Percentiles rank a stretch among this genome's conserved stretches.
These are phyloP conservation scores for Artemia sinica DNA, from an alignment of 2,888 invertebrate species.

Conservation along the genomic window DNA sequence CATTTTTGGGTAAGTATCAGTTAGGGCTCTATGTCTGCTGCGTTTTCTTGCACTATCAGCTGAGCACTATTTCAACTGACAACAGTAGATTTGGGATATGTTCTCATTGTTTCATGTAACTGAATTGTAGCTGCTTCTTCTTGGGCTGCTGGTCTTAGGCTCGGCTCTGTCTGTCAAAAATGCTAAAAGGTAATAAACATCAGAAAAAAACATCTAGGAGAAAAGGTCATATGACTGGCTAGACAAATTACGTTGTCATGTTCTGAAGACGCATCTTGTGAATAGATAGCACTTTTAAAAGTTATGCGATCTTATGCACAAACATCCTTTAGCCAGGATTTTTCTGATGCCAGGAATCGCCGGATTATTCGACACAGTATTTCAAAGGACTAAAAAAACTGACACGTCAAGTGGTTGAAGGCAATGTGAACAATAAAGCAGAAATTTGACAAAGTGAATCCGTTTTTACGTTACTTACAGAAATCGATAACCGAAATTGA, in stretches of 20 bases:
- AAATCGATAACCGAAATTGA: slow-evolving; percentile 26
- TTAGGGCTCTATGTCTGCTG: too few species aligned
- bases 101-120: too few species aligned
- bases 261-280: slow-evolving; percentile 24
- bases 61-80: too few species aligned
- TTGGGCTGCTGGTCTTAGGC: slow-evolving; percentile 2
- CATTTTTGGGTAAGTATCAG: too few species aligned
- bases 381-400: too few species aligned
- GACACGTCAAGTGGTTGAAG: too few species aligned
- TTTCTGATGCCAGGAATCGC: slow-evolving; percentile 28
- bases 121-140: background rate
- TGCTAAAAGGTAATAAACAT: slow-evolving; percentile 24
- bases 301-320: slow-evolving; percentile 29
- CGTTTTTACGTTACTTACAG: slow-evolving; percentile 29
- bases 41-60: too few species aligned
- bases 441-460: slow-evolving; percentile 32
- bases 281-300: slow-evolving; percentile 24
- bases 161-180: background rate
- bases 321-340: slow-evolving; percentile 28
- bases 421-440: background rate
- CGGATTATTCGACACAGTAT: slow-evolving; percentile 23
- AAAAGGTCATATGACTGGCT: slow-evolving; percentile 25
- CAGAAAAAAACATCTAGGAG: slow-evolving; percentile 26
- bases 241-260: slow-evolving; percentile 24
- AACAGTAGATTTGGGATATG: too few species aligned